Evolutionary conservation across 1,140 invertebrate genomes (phyloP).

Genomic region (Micrasema longulum): DNA sequence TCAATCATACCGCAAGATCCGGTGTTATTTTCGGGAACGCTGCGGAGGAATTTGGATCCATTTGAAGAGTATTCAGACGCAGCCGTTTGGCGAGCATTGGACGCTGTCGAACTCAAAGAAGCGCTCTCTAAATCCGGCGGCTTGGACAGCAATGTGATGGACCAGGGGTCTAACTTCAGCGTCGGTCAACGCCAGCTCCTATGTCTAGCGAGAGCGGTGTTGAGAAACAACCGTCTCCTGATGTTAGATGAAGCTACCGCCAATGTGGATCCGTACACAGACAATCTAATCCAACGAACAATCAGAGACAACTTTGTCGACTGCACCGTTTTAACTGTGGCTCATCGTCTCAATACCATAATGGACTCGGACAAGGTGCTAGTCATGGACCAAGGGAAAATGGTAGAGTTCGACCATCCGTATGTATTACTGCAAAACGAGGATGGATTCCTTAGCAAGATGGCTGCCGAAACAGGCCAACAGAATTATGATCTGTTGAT

Average conservation of each 20-base stretch:
- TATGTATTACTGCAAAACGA: conserved; percentile 60
- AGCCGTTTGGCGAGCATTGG: conserved; percentile 85
- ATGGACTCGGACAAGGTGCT: conserved; percentile 75
- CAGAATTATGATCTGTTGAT: background rate
- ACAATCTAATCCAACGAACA: conserved; percentile 68
- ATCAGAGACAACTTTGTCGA: conserved; percentile 68
- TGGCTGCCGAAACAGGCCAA: conserved; percentile 2
- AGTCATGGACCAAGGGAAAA: conserved; percentile 61
- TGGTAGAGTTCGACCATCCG: conserved; percentile 70
- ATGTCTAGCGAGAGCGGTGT: conserved; percentile 79
- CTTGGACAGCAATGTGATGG: conserved; percentile 72
- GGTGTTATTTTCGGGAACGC: conserved; percentile 86
- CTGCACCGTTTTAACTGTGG: conserved; percentile 79
- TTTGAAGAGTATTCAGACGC: conserved; percentile 82
- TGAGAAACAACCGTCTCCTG: conserved; percentile 75
- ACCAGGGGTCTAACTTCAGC: conserved; percentile 75
- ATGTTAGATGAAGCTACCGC: conserved; percentile 82
- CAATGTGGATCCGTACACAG: conserved; percentile 75
- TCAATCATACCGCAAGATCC: conserved; percentile 80
- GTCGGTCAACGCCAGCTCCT: conserved; percentile 81
- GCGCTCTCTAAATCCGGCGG: conserved; percentile 40
- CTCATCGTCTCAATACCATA: conserved; percentile 76
- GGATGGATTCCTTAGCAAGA: background rate
- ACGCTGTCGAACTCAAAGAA: conserved; percentile 65
- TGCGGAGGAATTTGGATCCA: conserved; percentile 88